phyloP scores from a whole-genome alignment of 2,113 vertebrate species.

The Odontophorus gujanensis region DNA sequence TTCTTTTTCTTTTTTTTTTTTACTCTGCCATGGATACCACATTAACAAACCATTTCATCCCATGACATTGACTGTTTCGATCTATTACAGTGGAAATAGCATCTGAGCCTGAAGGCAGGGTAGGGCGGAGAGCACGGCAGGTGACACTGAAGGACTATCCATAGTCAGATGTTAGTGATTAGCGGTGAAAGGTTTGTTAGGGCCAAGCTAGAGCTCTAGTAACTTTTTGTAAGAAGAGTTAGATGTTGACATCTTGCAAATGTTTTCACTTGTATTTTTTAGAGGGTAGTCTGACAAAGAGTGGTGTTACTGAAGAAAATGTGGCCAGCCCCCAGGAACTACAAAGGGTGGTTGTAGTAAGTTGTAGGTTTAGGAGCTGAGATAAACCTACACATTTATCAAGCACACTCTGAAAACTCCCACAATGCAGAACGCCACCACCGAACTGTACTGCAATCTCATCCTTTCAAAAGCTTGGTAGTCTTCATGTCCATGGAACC shows the following conservation, averaged over 20 bases:
- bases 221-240: not conserved
- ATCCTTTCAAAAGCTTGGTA: not conserved
- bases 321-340: not conserved
- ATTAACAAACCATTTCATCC: not conserved
- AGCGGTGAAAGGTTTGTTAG: not conserved
- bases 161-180: not conserved
- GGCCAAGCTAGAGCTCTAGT: not conserved
- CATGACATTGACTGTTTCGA: not conserved
- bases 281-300: not conserved
- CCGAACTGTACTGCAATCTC: not conserved
- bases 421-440: not conserved
- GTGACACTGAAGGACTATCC: not conserved
- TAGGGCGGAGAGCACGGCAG: not conserved
- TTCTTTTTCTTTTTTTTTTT: not conserved
- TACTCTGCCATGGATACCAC: not conserved
- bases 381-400: not conserved
- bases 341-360: not conserved
- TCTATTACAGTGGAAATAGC: not conserved
- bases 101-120: not conserved
- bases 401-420: not conserved
- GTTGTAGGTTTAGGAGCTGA: not conserved
- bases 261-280: rapidly evolving
- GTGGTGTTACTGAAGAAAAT: not conserved
- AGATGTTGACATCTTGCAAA: not conserved
- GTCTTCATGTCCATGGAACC: not conserved